These are phyloP conservation scores for Polydrusus pterygomalis DNA, from an alignment of 2,888 invertebrate genomes.

Conservation along the genomic window DNA sequence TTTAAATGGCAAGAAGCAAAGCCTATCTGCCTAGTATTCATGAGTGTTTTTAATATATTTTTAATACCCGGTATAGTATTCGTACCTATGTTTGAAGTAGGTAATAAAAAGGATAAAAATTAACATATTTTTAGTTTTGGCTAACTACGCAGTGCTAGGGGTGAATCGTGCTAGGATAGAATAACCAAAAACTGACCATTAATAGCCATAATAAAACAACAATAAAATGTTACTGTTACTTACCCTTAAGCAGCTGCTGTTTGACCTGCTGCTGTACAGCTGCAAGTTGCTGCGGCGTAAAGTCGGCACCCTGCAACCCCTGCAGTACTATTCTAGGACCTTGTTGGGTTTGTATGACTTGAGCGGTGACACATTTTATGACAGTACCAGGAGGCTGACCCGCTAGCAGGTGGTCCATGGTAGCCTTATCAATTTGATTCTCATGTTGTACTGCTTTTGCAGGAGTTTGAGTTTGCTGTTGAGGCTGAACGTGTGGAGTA, in stretches of 20 bases:
- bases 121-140: too few relatives aligned
- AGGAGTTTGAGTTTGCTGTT: constrained; percentile 39
- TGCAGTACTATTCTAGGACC: constrained; percentile 91
- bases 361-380: constrained; percentile 90
- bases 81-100: too few relatives aligned
- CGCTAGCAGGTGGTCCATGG: constrained; percentile 83
- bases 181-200: too few relatives aligned
- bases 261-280: constrained; percentile 93
- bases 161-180: too few relatives aligned
- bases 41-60: too few relatives aligned
- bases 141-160: too few relatives aligned
- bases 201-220: too few relatives aligned
- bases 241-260: constrained; percentile 90
- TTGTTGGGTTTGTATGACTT: constrained; percentile 89
- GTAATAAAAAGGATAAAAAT: too few relatives aligned
- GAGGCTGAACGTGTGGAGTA: constrained; percentile 23
- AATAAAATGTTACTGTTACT: neutral
- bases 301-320: constrained; percentile 87
- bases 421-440: constrained; percentile 67
- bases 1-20: too few relatives aligned
- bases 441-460: constrained; percentile 44
- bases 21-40: too few relatives aligned
- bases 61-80: too few relatives aligned
- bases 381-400: constrained; percentile 91
- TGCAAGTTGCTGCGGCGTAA: constrained; percentile 87